Base-by-base conservation (phyloP, 2,797 vertebrate genomes). In the Nannoperca australis region DNA sequence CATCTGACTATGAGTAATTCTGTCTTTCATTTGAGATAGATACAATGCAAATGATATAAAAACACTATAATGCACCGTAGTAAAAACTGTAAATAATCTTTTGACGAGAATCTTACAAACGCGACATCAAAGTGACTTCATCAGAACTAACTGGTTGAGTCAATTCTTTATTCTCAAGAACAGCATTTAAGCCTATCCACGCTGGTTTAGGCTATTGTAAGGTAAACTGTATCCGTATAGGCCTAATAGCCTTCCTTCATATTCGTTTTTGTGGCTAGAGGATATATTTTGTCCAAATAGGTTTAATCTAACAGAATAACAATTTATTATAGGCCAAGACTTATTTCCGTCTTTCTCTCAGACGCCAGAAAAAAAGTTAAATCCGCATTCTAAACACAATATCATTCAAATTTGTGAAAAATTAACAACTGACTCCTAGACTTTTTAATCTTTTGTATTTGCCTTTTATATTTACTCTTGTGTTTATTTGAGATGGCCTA, bases 21-120 rank as follows among this genome's bases (percentile, higher is more conserved):
- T 55, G n/a, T 49, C 14, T 70, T 61, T 24, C 4, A 70, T 70
- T 70, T 40, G 17, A n/a, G 30, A 61, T 12, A 12, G 30, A 54
- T 12, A 30, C 30, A 69, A 38, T 47, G 5, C 0, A 18, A 18
- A 42, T 32, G 1, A 36, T 32, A n/a, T 47, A 44, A 38, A n/a
- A 13, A 24, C 0, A 30, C 1, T 11, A 32, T 51, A 40, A 15
- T 32, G 17, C 11, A 45, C 5, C 17, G 20, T 10, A n/a, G 9
- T 5, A 49, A 1, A 73, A 50, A 17, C 4, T 14, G 36, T 34
- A n/a, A 44, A 44, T 1, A 27, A 27, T 27, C 24, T 27, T 27
- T 27, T 5, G 3, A 56, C 11, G 32, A 14, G 1, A 30, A 63
- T 51, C 5, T 27, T 3, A 20, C 14, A 42, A 50, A 24, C 22